Conservation (phyloP, 2,113 vertebrate genomes). For the Pseudopipra pipra region DNA sequence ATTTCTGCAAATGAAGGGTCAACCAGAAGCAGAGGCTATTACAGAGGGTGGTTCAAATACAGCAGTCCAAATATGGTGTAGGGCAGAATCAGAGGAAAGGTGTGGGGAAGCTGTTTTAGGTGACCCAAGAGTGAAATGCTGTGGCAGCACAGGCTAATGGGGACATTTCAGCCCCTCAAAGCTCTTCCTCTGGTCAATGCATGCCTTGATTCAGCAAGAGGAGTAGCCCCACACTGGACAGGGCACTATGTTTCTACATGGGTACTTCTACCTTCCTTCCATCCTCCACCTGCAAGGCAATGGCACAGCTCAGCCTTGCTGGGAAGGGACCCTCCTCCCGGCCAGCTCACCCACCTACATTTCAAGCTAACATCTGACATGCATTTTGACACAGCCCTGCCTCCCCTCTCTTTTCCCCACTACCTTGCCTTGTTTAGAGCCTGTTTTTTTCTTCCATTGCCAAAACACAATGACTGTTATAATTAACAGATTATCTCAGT, state of each 20-base stretch:
- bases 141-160: neutral
- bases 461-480: slow-evolving; percentile 81
- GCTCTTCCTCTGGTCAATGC: neutral
- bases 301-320: neutral
- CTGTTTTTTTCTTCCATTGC: slow-evolving; percentile 74
- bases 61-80: neutral
- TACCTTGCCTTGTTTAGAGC: slow-evolving; percentile 70
- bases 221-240: neutral
- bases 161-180: neutral
- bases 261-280: neutral
- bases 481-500: slow-evolving; percentile 86
- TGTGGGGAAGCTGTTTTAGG: neutral
- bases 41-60: neutral
- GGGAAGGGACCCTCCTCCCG: neutral
- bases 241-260: neutral
- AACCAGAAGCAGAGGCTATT: neutral
- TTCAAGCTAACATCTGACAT: slow-evolving; percentile 38
- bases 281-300: neutral
- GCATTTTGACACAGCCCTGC: slow-evolving; percentile 48
- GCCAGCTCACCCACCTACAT: slow-evolving; percentile 1
- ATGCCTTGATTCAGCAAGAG: neutral
- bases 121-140: neutral
- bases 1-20: neutral
- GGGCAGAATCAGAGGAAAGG: neutral
- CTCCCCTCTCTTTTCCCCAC: slow-evolving; percentile 36